These are phyloP conservation scores for Serripes groenlandicus DNA, from an alignment of 2,888 invertebrate species.

Conservation along the genomic window DNA sequence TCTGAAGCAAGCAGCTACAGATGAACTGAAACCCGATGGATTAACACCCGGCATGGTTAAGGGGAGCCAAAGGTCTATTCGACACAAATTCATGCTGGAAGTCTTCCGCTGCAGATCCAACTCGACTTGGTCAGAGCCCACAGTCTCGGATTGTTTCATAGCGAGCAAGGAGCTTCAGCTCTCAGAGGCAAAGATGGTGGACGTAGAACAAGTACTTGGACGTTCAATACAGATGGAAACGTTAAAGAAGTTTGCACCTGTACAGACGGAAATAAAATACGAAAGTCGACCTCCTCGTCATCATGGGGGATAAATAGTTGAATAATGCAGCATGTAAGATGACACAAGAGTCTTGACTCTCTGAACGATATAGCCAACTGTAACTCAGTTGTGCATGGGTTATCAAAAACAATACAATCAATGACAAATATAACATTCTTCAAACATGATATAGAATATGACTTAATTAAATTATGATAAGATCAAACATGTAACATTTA, in stretches of 20 bases:
- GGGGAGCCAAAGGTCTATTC: too few relatives aligned
- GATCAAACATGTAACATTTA: too few relatives aligned
- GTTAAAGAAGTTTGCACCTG: neutral
- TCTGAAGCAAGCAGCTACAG: neutral
- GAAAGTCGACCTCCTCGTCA: neutral
- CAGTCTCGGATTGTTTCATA: conserved; percentile 25
- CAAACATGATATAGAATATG: too few relatives aligned
- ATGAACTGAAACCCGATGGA: neutral
- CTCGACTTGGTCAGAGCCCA: neutral
- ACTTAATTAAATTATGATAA: too few relatives aligned
- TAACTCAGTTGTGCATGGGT: too few relatives aligned
- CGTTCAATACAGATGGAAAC: neutral
- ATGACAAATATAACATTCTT: too few relatives aligned
- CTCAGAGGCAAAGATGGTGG: conserved; percentile 5
- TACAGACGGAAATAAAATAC: conserved; percentile 2
- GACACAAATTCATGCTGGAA: conserved; percentile 20
- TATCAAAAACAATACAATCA: too few relatives aligned
- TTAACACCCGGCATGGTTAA: neutral
- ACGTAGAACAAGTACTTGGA: conserved; percentile 9
- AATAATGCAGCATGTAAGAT: too few relatives aligned
- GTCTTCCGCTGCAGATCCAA: conserved; percentile 6
- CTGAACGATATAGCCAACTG: too few relatives aligned
- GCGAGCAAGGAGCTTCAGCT: conserved; percentile 23
- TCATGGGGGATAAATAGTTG: neutral
- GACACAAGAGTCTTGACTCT: too few relatives aligned